Conservation (phyloP, 2,797 vertebrate genomes). For the Schizothorax lantsangensis region DNA sequence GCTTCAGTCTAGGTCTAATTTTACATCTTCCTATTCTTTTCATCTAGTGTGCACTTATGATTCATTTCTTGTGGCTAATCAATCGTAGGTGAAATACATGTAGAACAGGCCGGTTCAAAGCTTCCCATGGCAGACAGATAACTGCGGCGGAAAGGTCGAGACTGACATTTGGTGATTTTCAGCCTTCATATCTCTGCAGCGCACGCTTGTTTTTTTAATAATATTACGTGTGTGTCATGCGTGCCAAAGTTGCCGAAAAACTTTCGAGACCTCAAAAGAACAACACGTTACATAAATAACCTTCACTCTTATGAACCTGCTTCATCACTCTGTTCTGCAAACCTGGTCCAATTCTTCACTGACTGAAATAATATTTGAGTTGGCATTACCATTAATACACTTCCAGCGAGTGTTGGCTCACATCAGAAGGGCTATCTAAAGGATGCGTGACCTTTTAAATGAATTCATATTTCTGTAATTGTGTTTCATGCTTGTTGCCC, state of each 20-base stretch:
- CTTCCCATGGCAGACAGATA: background rate
- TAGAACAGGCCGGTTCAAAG: slow-evolving; percentile 48
- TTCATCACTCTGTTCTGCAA: slow-evolving; percentile 58
- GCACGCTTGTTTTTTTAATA: background rate
- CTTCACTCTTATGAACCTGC: slow-evolving; percentile 58
- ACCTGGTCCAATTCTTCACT: slow-evolving; percentile 64
- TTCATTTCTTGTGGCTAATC: slow-evolving; percentile 54
- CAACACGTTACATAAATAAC: slow-evolving; percentile 51
- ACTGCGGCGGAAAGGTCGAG: slow-evolving; percentile 26
- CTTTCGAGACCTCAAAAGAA: slow-evolving; percentile 26
- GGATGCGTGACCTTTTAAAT: slow-evolving; percentile 70
- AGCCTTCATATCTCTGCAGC: slow-evolving; percentile 16
- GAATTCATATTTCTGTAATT: slow-evolving; percentile 73
- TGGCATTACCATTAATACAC: slow-evolving; percentile 64
- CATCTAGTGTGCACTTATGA: slow-evolving; percentile 64
- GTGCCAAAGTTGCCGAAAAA: background rate
- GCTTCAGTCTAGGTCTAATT: slow-evolving; percentile 73
- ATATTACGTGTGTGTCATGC: slow-evolving; percentile 43
- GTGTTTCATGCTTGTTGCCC: slow-evolving; percentile 66
- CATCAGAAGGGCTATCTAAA: slow-evolving; percentile 66
- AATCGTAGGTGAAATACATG: slow-evolving; percentile 65
- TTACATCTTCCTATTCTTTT: slow-evolving; percentile 74
- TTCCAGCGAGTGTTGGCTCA: slow-evolving; percentile 63
- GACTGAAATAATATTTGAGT: slow-evolving; percentile 72
- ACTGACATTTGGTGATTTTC: slow-evolving; percentile 38